Evolutionary conservation across 1,140 invertebrate species (phyloP), one percentile per base, ranked within the genome.

Genomic region (Drosophila nigromelanica): DNA sequence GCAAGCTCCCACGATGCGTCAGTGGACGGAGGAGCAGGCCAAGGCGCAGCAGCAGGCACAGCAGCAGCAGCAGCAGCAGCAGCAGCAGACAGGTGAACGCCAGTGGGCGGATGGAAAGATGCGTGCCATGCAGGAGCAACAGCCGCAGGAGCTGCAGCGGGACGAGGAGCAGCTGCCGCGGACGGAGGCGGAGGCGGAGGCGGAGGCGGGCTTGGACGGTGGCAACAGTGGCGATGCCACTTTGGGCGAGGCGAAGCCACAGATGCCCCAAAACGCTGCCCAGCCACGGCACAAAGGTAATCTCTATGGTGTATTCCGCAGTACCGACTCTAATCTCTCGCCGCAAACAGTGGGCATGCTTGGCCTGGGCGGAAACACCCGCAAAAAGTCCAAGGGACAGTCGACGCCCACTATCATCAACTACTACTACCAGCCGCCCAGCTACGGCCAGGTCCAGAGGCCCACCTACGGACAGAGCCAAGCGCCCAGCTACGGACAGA

Each of bases 241-340:
- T 3, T 14, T 89, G 11, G 90, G 79, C n/a, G 82, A 85, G 35
- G 82, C 90, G 0, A 64, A 58, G 15, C 86, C 90, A 8, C 90
- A 91, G 62, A 90, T 85, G 75, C 30, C 77, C 7, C 69, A 82
- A 10, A 62, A 58, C 30, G 30, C 43, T 15, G 74, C 47, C 15
- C 62, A 76, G 67, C 82, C 76, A 24, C 77, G 90, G 5, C 77
- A 81, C 56, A 90, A 89, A 91, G 90, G 90, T 91, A 91, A 91
- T 87, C 82, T 91, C 43, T 91, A 60, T 61, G 89, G 82, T 10
- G 80, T 91, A 40, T 80, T 89, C 35, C 90, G 68, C 37, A 75
- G 35, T 43, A 59, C 48, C 55, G 54, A 71, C 27, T 56, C 73
- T 63, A 69, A 75, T 50, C 51, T 51, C n/a, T 74, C 15, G 10